Base-by-base conservation (phyloP, 1,140 invertebrate species). In the Hesperophylax magnus region DNA sequence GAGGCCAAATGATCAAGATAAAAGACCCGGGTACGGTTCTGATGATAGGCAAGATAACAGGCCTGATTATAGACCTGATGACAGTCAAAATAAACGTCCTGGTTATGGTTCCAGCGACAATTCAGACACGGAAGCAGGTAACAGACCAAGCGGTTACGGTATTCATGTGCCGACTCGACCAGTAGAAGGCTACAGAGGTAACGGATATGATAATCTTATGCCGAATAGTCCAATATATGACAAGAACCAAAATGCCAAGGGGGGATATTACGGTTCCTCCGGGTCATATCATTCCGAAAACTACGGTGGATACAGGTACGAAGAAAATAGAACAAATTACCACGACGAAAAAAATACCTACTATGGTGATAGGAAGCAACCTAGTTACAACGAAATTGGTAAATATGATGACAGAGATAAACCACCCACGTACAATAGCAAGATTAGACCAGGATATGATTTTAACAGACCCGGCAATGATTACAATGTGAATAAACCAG, bases 201-300 rank as follows among this genome's bases (percentile, higher is more conserved):
- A 84, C 69, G 82, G 82, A 3, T 84, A 84, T 56, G 82, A 84
- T 65, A 84, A 84, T 78, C 60, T 84, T 22, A 65, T 56, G 39
- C 79, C 79, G 5, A 72, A 80, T 52, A 76, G 71, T 74, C 53
- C 58, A n/a, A 53, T 77, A 20, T 54, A 78, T 69, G 71, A 80
- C 47, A 69, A 65, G 18, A 83, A 61, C 52, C 80, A 53, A 60
- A 63, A 76, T 24, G 18, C 18, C n/a, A 18, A 31, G 2, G 71
- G 27, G 0, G 71, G 71, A 1, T n/a, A 22, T 8, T 47, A 56
- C 53, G 65, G 65, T 11, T 74, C 69, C 1, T 54, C 39, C 15
- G n/a, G 11, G 2, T 53, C 20, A 3, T 52, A 24, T 18, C 6
- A 24, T 18, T 71, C n/a, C 22, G 39, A 24, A 47, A 53, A 24